Evolutionary conservation across 1,140 invertebrate species (phyloP).

Genomic region (Bradysia coprophila): DNA sequence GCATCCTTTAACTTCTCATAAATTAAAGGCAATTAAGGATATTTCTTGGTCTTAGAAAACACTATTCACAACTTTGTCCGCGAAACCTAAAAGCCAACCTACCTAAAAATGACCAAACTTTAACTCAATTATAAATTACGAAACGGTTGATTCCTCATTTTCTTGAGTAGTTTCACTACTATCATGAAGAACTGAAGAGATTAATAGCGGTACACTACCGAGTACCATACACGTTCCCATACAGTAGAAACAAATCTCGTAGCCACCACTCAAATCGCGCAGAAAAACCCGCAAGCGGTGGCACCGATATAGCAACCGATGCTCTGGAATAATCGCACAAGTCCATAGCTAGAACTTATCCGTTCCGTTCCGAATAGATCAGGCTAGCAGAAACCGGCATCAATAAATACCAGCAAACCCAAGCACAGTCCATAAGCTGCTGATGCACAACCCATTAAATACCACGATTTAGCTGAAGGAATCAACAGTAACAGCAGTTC

Average conservation of each 20-base stretch:
- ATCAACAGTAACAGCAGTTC: conserved; percentile 40
- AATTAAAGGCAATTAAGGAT: no score
- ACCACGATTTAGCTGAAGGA: conserved; percentile 41
- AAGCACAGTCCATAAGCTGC: conserved; percentile 48
- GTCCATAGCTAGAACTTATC: conserved; percentile 52
- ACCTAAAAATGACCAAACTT: conserved; percentile 18
- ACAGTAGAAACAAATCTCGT: conserved; percentile 47
- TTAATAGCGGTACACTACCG: not conserved
- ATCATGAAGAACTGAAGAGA: not conserved
- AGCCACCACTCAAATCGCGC: conserved; percentile 46
- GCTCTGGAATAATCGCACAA: conserved; percentile 55
- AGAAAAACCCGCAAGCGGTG: conserved; percentile 43
- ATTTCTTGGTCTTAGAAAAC: no score
- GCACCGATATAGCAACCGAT: conserved; percentile 49
- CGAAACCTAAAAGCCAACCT: no score
- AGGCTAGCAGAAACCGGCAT: conserved; percentile 46
- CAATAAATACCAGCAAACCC: conserved; percentile 53
- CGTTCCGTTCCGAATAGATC: conserved; percentile 51
- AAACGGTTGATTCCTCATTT: not conserved
- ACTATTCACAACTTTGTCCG: no score
- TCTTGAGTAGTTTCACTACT: not conserved
- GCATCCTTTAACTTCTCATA: no score
- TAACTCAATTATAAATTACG: not conserved
- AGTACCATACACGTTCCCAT: conserved; percentile 50
- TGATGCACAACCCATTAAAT: conserved; percentile 33